Base-by-base conservation (phyloP, 2,888 invertebrate genomes). In the Empis stercorea region DNA sequence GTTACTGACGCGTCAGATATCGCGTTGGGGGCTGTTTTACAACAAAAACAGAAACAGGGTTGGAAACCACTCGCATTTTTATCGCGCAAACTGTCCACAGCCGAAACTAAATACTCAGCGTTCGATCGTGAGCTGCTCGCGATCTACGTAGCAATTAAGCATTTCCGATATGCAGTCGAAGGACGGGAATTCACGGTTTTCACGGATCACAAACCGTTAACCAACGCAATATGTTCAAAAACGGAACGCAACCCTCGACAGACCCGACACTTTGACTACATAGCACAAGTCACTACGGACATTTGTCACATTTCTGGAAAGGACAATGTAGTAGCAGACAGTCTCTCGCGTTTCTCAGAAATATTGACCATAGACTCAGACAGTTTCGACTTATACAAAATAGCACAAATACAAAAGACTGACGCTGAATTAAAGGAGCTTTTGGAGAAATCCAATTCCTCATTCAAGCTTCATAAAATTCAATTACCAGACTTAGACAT, bases 251-350 rank as follows among this genome's bases (percentile, higher is more conserved):
- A 45, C 23, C 48, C 48, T 6, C 41, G 45, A 23, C 51, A 48
- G 45, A 45, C 40, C n/a, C 30, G 47, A 11, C 48, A 48, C 32
- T 41, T 51, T 15, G 51, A 48, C 30, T 49, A 40, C 30, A 51
- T 48, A 2, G 30, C 47, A 3, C 47, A 51, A 37, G 47, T 46
- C 16, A 51, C 51, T 11, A 38, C 15, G 17, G 45, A 49, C 17
- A 47, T 49, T 16, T 20, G 32, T 30, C 32, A 49, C 30, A 42
- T 49, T 3, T 32, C 30, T 10, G 48, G 47, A 10, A 40, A 43
- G 30, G 39, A 41, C 14, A 48, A 50, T 32, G 14, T 48, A 14
- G 50, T 45, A 4, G 47, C 52, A 10, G 52, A 48, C 34, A 45
- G 39, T 1, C 30, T 49, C 17, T 50, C 52, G 2, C 40, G 49